Conservation (phyloP, 2,797 vertebrate genomes). For the Serranus cabrilla region DNA sequence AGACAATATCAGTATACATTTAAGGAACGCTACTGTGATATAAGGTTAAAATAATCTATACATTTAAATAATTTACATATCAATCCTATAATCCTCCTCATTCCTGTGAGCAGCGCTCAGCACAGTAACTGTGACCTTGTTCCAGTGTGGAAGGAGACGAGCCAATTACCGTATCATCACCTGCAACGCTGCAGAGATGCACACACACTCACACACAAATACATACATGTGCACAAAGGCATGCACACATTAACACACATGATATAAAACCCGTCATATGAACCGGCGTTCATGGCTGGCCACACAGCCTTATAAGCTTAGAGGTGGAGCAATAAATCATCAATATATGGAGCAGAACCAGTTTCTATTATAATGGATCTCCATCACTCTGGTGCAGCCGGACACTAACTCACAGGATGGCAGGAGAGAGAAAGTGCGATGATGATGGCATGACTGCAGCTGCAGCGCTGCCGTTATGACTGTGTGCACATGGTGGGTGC, state of each 20-base stretch:
- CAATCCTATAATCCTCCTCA: conserved; percentile 17
- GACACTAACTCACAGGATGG: conserved; percentile 55
- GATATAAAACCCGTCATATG: conserved; percentile 40
- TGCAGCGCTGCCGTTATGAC: conserved; percentile 20
- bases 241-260: conserved; percentile 45
- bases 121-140: conserved; percentile 64
- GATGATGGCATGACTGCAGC: conserved; percentile 24
- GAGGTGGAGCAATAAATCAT: conserved; percentile 60
- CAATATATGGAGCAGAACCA: conserved; percentile 48
- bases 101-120: conserved; percentile 18
- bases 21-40: background rate
- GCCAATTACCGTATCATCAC: conserved; percentile 57
- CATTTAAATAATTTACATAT: conserved; percentile 12
- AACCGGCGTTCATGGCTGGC: conserved; percentile 48
- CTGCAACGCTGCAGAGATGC: conserved; percentile 28
- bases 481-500: conserved; percentile 19
- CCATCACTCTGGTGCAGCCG: conserved; percentile 43
- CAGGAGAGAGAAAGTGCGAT: conserved; percentile 23
- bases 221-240: conserved; percentile 13
- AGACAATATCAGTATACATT: background rate
- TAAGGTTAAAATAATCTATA: background rate
- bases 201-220: conserved; percentile 12
- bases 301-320: conserved; percentile 55
- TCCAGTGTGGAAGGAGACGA: conserved; percentile 49
- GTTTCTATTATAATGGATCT: conserved; percentile 52